A percentile compares a stretch with the other conserved stretches of the same genome.
phyloP scores from a whole-genome alignment of 2,888 invertebrate genomes.

The Epiperipatus broadwayi region DNA sequence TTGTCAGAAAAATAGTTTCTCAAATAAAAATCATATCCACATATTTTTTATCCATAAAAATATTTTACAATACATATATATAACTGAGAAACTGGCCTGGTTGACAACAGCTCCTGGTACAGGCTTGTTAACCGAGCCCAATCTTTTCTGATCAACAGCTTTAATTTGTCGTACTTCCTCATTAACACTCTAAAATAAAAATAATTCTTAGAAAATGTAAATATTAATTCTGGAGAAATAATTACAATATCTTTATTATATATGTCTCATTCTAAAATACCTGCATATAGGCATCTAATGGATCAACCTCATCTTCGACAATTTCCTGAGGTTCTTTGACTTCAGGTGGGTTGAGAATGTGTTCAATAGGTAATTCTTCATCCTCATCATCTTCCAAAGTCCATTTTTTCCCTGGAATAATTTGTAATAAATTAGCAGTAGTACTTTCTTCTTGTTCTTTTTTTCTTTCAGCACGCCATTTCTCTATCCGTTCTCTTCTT shows the following conservation, averaged over 20 bases:
- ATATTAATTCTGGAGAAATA: too few relatives aligned
- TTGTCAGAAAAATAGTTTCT: too few relatives aligned
- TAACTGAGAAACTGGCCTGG: too few relatives aligned
- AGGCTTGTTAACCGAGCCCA: too few relatives aligned
- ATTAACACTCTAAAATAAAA: slow-evolving; percentile 34
- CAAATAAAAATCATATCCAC: too few relatives aligned
- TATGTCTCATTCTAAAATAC: slow-evolving; percentile 41
- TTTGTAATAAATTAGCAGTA: slow-evolving; percentile 15
- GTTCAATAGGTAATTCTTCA: slow-evolving; percentile 34
- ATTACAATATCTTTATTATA: too few relatives aligned
- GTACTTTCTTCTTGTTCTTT: slow-evolving; percentile 48
- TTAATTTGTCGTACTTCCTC: slow-evolving; percentile 64
- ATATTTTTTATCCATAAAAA: too few relatives aligned
- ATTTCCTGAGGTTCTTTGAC: slow-evolving; percentile 20
- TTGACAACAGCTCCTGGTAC: too few relatives aligned
- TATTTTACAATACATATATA: too few relatives aligned
- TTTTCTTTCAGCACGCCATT: slow-evolving; percentile 84
- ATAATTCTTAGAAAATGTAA: not conserved
- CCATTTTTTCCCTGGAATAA: slow-evolving; percentile 51
- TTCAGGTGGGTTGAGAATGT: too few relatives aligned
- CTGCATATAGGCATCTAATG: slow-evolving; percentile 93
- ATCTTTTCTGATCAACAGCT: too few relatives aligned
- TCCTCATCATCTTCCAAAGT: slow-evolving; percentile 88
- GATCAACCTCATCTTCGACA: slow-evolving; percentile 64
- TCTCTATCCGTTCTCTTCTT: slow-evolving; percentile 77